Percentiles rank a stretch among this genome's conserved stretches.
These are phyloP conservation scores for Prinia subflava DNA, from an alignment of 2,113 vertebrate genomes.

Conservation along the genomic window DNA sequence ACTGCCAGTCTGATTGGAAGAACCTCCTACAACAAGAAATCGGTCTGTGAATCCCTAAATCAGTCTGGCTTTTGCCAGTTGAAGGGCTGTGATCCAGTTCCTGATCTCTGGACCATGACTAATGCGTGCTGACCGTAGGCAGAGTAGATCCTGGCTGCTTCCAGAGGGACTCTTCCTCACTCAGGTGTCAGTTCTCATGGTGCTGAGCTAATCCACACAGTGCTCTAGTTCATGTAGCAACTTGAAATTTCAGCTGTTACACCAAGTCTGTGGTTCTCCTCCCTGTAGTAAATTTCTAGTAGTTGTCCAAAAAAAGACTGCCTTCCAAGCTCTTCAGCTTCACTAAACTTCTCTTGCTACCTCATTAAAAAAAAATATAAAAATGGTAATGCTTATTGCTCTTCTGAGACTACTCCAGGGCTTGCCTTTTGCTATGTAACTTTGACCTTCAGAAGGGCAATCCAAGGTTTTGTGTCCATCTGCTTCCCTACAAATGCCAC, in stretches of 20 bases:
- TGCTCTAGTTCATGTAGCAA: slow-evolving; percentile 34
- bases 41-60: neutral
- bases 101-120: slow-evolving; percentile 78
- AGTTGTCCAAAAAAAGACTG: slow-evolving; percentile 46
- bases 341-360: slow-evolving; percentile 49
- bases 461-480: slow-evolving; percentile 26
- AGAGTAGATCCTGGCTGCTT: slow-evolving; percentile 78
- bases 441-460: neutral
- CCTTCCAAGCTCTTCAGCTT: slow-evolving; percentile 53
- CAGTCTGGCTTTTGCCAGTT: slow-evolving; percentile 12
- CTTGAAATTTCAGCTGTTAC: slow-evolving; percentile 46
- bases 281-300: slow-evolving; percentile 17
- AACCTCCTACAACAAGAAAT: neutral
- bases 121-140: slow-evolving; percentile 75
- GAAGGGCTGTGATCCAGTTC: slow-evolving; percentile 79
- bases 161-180: slow-evolving; percentile 74
- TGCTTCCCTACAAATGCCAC: neutral
- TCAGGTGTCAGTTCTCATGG: slow-evolving; percentile 75
- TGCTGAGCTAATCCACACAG: slow-evolving; percentile 53
- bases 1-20: neutral
- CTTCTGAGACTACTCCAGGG: slow-evolving; percentile 1
- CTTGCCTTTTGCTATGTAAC: slow-evolving; percentile 31
- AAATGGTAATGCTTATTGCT: neutral
- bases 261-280: slow-evolving; percentile 31
- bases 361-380: neutral